These are phyloP conservation scores for Charadrius vociferus DNA, from an alignment of 2,113 vertebrate species.

Conservation along the genomic window DNA sequence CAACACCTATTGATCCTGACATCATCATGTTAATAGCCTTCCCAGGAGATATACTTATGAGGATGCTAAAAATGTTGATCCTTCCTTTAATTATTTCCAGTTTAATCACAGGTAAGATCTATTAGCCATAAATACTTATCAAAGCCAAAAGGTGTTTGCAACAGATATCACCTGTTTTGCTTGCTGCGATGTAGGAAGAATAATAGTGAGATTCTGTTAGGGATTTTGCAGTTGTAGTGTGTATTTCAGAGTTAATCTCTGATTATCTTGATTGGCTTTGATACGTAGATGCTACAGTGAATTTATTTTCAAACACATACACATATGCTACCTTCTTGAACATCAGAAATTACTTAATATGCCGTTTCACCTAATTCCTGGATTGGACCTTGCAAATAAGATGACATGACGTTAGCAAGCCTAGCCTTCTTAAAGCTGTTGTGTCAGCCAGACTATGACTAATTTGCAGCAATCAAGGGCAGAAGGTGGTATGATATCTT, in stretches of 20 bases:
- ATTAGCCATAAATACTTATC: slow-evolving; percentile 18
- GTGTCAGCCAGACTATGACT: background rate
- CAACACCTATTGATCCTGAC: slow-evolving; percentile 91
- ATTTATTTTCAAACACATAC: background rate
- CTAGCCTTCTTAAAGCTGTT: background rate
- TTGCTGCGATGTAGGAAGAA: background rate
- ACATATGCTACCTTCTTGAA: background rate
- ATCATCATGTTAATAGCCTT: slow-evolving; percentile 97
- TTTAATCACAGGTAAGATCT: slow-evolving; percentile 93
- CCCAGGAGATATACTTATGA: slow-evolving; percentile 98
- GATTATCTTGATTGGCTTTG: background rate
- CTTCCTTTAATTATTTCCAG: slow-evolving; percentile 98
- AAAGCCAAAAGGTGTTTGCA: slow-evolving; percentile 7
- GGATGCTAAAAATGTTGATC: slow-evolving; percentile 99
- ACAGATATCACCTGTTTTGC: background rate
- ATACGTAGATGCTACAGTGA: background rate
- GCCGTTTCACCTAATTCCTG: background rate
- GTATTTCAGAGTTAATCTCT: background rate
- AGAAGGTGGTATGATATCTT: background rate
- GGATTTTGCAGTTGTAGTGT: background rate
- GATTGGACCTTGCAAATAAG: background rate
- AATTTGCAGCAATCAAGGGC: background rate
- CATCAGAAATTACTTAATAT: background rate
- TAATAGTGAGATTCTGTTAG: background rate
- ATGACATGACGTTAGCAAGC: background rate